Evolutionary conservation across 2,888 invertebrate genomes (phyloP).

Genomic region (Helleia helle): DNA sequence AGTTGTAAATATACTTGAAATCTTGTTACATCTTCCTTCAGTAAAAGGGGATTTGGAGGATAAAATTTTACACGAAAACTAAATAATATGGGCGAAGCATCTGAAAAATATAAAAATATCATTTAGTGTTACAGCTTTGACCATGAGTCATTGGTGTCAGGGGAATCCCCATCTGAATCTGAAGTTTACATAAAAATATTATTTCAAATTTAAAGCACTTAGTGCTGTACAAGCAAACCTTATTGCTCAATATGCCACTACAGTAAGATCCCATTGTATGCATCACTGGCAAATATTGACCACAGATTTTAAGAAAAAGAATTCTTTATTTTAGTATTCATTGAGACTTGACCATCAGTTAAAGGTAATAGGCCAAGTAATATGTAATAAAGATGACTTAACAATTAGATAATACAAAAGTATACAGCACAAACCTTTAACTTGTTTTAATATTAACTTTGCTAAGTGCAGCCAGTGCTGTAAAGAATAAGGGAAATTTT

Average conservation of each 20-base stretch:
- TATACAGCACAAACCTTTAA: constrained; percentile 85
- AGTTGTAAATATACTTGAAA: constrained; percentile 96
- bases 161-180: no score
- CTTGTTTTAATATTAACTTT: constrained; percentile 92
- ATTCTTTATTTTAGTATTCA: no score
- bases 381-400: no score
- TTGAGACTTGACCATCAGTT: not conserved
- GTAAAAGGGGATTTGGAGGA: constrained; percentile 92
- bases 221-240: no score
- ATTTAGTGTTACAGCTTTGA: not conserved
- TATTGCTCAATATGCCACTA: no score
- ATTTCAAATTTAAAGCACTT: no score
- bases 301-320: no score
- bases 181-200: no score
- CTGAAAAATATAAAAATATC: constrained; percentile 76
- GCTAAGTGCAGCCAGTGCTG: constrained; percentile 96
- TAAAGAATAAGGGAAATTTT: constrained; percentile 40
- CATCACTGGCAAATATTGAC: no score
- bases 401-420: no score
- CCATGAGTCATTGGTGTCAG: no score
- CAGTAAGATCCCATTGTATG: no score
- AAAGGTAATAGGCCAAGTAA: not conserved
- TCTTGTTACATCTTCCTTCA: constrained; percentile 95
- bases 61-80: constrained; percentile 99
- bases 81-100: constrained; percentile 92